Evolutionary conservation across 2,888 invertebrate species (phyloP), one percentile per base, ranked within the genome.

Genomic region (Labia minor): DNA sequence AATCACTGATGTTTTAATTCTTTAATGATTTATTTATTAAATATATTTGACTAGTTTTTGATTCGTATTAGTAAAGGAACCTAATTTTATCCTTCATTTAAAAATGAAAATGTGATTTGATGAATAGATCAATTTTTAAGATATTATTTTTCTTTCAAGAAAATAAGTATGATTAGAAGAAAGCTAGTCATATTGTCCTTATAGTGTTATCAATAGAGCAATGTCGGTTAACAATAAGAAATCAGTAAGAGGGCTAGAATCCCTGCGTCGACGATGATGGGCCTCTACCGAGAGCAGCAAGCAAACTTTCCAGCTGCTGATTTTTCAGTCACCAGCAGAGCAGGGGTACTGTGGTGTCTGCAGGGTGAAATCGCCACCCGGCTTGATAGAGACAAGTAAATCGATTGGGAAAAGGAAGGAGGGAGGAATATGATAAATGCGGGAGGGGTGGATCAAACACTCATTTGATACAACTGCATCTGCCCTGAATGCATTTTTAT

Each of bases 371-470:
- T n/a, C 49, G 49, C 49, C 49, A 49, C 49, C 49, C n/a, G 49
- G 49, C 49, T 49, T 49, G 49, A 49, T 49, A 49, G 49, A 49
- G 49, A 49, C 49, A 49, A 49, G 49, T 49, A 49, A 49, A 49
- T 49, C 49, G 16, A 49, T 49, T 16, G 49, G n/a, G 3, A 14
- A 14, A 14, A 14, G 16, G 49, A 16, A 14, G 49, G 49, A 14
- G 49, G 16, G 49, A 16, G 49, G 49, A 14, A 49, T 6, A 16
- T 49, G 49, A 49, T 49, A 49, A 49, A 49, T 49, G 49, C 14
- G 49, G 49, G 49, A 14, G 49, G 49, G 49, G 49, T 49, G 49
- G 49, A 49, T 49, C 49, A 11, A n/a, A n/a, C 49, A 26, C 26
- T 26, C 26, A 26, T 26, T 26, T 26, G 26, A 26, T 26, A 26